These are phyloP conservation scores for Silurus glanis DNA, from an alignment of 2,113 vertebrate genomes.

Conservation along the genomic window DNA sequence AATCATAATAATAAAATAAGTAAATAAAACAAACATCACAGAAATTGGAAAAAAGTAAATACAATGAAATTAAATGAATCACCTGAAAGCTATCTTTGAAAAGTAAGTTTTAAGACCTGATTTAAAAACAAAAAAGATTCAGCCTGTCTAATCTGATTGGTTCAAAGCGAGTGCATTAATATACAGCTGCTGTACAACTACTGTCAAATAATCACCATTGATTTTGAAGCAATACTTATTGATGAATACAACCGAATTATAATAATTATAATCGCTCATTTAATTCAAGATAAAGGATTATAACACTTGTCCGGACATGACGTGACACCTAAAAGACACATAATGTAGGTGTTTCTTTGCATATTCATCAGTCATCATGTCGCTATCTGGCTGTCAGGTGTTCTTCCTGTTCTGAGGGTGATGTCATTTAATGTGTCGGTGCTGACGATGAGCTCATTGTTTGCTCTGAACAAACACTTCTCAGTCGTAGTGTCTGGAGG, in stretches of 20 bases:
- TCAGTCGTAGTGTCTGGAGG: not conserved
- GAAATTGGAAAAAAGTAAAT: too few relatives aligned
- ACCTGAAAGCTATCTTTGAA: too few relatives aligned
- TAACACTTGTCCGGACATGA: not conserved
- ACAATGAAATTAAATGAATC: too few relatives aligned
- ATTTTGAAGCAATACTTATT: not conserved
- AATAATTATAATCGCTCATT: not conserved
- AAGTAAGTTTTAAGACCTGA: too few relatives aligned
- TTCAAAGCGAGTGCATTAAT: not conserved
- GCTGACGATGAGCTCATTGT: conserved; percentile 10
- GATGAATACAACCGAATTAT: not conserved
- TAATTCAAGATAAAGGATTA: not conserved
- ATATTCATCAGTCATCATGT: not conserved
- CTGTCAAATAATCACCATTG: not conserved
- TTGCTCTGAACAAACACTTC: not conserved
- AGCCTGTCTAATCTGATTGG: too few relatives aligned
- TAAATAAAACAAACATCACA: too few relatives aligned
- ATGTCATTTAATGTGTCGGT: conserved; percentile 7
- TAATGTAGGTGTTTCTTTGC: conserved; percentile 12
- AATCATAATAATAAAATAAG: too few relatives aligned
- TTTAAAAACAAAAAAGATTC: too few relatives aligned
- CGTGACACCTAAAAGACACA: not conserved
- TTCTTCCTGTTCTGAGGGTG: conserved; percentile 28
- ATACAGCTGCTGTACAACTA: not conserved
- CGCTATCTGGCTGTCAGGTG: not conserved